Base-by-base conservation (phyloP, 2,888 invertebrate genomes). In the Trisateles emortualis region DNA sequence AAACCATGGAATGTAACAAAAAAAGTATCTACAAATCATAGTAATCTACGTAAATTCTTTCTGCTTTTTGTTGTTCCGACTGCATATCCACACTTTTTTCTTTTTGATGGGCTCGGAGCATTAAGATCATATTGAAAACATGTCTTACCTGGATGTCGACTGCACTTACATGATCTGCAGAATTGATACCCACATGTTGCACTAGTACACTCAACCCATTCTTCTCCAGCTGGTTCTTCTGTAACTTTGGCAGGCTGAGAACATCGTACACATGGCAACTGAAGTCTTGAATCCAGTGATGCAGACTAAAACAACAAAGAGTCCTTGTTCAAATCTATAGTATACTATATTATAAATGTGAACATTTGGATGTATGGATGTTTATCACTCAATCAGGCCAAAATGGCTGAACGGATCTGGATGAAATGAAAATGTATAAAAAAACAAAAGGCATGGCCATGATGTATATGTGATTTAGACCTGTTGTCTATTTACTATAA, bases 161-260 rank as follows among this genome's bases (percentile, higher is more conserved):
- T 80, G 62, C 86, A 87, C 52, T 81, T 87, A 73, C 93, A 94
- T 76, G 86, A 85, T 65, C 84, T 90, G 78, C 94, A 94, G 78
- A 93, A 94, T 76, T 92, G 87, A 81, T 90, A 91, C 38, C 88
- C 76, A 81, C 94, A 94, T 66, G 86, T 85, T 51, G 60, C 66
- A 73, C 88, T 89, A 62, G 89, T 90, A 76, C 94, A 94, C 76
- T 93, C 90, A 45, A 88, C 91, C 94, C 94, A 94, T 73, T 92
- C 87, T 81, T 94, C 94, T 51, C 90, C 92, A 30, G 82, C 71
- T 24, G 59, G 41, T 64, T 90, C 90, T 54, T 84, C 76, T 39
- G 86, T 88, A n/a, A 93, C 83, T 72, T 89, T 90, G n/a, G 93
- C 90, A 11, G 93, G 93, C 40, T 86, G 84, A 17, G 78, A 68